Evolutionary conservation across 2,113 vertebrate species (phyloP), one percentile per base, ranked within the genome.

Genomic region (Prionailurus bengalensis): DNA sequence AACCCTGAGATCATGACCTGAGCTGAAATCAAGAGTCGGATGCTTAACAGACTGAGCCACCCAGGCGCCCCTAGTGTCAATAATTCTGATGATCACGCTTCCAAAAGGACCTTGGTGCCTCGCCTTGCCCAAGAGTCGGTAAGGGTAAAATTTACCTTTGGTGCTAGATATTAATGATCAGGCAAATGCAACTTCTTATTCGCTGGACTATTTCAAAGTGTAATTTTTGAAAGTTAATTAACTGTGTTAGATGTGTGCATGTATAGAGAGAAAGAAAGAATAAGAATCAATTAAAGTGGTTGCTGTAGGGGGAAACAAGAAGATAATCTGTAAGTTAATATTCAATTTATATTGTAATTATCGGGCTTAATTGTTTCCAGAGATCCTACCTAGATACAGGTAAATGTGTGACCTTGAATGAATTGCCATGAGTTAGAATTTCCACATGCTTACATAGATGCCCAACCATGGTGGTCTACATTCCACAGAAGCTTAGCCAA

Each of bases 381-480:
- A 7, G 80, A 45, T 13, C 58, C 63, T 61, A 25, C 68, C 53
- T 13, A 58, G 31, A 83, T 53, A 21, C 68, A 80, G 89, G 42
- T 48, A 51, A 76, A 36, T 12, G 31, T 14, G 12, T 4, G 53
- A 91, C 1, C 25, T 7, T 61, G 45, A 55, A 70, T 23, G 19
- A 96, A 83, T 1, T 23, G 12, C 33, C 4, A 0, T 11, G 82
- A 45, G 29, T 90, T 68, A 48, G 25, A 91, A 80, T 65, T 55
- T 55, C 13, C 11, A 12, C 31, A 7, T 0, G 5, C 33, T 0
- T 9, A 2, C 0, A 4, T 2, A 36, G 1, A 7, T 7, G 1
- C 17, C 16, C n/a, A 48, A 48, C 74, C 39, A 2, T 21, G 9
- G 15, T 3, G 7, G 27, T 14, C 21, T n/a, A 11, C 13, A 25